Conservation (phyloP, 1,140 invertebrate genomes). For the Neotoxoptera formosana region DNA sequence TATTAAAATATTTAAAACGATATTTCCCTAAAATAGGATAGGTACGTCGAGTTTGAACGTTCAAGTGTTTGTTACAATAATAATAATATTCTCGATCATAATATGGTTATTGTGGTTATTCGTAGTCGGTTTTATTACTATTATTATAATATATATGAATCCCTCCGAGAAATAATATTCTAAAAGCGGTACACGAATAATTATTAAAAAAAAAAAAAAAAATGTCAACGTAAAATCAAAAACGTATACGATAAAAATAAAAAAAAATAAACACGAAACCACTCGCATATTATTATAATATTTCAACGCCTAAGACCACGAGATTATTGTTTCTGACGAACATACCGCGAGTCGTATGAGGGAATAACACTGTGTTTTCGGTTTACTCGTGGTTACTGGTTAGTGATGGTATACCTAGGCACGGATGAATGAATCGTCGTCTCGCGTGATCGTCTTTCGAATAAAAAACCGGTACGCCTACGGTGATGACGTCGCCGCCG, state of each 20-base stretch:
- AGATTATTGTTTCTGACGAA: slow-evolving; percentile 40
- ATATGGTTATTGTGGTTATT: background rate
- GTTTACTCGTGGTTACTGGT: background rate
- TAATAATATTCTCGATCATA: background rate
- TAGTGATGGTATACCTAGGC: no score
- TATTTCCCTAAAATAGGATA: background rate
- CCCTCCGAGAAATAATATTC: background rate
- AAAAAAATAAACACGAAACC: background rate
- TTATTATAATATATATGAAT: no score
- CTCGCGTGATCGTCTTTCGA: background rate
- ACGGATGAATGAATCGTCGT: slow-evolving; percentile 54
- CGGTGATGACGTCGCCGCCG: slow-evolving; percentile 47
- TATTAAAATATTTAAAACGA: background rate
- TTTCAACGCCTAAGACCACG: background rate
- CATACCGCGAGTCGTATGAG: no score
- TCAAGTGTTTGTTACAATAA: background rate
- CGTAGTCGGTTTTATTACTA: background rate
- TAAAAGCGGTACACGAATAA: background rate
- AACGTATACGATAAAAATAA: no score
- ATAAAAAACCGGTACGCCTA: slow-evolving; percentile 55
- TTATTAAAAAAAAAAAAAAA: no score
- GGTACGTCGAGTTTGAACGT: background rate
- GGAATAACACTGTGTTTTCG: no score
- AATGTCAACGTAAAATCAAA: background rate
- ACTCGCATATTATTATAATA: background rate